Evolutionary conservation across 2,888 invertebrate genomes (phyloP).

Genomic region (Parnassius orleans): DNA sequence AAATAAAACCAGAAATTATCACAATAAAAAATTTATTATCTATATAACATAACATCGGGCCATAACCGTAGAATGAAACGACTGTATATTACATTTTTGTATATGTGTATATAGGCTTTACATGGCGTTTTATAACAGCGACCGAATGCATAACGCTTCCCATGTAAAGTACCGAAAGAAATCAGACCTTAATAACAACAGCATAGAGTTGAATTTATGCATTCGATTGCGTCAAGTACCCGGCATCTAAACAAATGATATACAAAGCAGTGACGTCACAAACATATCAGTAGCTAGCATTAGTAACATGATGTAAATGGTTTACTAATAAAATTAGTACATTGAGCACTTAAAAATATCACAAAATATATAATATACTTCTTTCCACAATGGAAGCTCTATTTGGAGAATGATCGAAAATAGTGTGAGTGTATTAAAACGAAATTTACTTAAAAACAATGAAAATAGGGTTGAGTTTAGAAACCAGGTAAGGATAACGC

Average conservation of each 20-base stretch:
- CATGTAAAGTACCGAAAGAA: conserved; percentile 9
- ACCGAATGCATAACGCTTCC: not conserved
- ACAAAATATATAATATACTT: conserved; percentile 6
- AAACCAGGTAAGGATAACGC: conserved; percentile 32
- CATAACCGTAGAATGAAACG: conserved; percentile 68
- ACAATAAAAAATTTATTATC: conserved; percentile 79
- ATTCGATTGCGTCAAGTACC: not conserved
- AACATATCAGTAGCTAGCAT: not conserved
- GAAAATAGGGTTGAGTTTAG: conserved; percentile 24
- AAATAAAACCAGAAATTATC: conserved; percentile 52
- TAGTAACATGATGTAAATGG: not conserved
- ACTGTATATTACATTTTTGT: conserved; percentile 59
- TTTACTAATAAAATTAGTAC: conserved; percentile 3
- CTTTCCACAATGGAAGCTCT: conserved; percentile 30
- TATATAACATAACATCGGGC: conserved; percentile 78
- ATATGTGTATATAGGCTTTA: conserved; percentile 47
- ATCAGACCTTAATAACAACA: conserved; percentile 3
- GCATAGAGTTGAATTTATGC: conserved; percentile 7
- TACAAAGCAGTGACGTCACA: not conserved
- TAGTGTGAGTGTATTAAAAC: not conserved
- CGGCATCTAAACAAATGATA: conserved; percentile 3
- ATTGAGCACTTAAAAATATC: conserved; percentile 16
- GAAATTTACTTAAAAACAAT: conserved; percentile 1
- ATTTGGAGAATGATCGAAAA: conserved; percentile 12
- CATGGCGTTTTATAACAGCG: conserved; percentile 29